Evolutionary conservation across 2,888 invertebrate species (phyloP).

Genomic region (Atherix ibis): DNA sequence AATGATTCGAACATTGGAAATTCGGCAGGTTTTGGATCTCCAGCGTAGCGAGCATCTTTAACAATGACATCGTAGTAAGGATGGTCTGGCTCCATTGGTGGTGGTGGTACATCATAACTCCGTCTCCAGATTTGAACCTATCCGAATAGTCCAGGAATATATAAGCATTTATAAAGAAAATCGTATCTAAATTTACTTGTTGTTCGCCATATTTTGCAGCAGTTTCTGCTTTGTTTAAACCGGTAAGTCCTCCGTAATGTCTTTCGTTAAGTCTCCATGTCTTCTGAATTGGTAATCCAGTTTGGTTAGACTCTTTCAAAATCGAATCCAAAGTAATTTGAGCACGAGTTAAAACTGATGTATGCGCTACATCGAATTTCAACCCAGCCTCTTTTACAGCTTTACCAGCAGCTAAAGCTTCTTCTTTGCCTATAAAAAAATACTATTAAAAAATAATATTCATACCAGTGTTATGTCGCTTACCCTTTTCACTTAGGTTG

Average conservation of each 20-base stretch:
- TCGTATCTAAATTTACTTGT: conserved; percentile 37
- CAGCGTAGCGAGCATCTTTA: conserved; percentile 59
- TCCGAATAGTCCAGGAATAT: conserved; percentile 3
- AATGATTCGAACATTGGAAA: conserved; percentile 77
- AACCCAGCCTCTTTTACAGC: conserved; percentile 60
- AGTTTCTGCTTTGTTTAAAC: conserved; percentile 77
- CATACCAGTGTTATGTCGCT: conserved; percentile 11
- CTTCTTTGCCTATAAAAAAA: conserved; percentile 23
- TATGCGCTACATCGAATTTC: conserved; percentile 66
- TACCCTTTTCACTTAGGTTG: conserved; percentile 53
- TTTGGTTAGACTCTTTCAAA: conserved; percentile 50
- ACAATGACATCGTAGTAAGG: conserved; percentile 63
- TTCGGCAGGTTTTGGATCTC: conserved; percentile 55
- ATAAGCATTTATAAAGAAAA: too few relatives aligned
- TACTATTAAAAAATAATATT: neutral
- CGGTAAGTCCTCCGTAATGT: conserved; percentile 76
- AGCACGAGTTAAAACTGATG: conserved; percentile 67
- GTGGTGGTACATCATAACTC: conserved; percentile 73
- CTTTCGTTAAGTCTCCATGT: conserved; percentile 80
- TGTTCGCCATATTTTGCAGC: conserved; percentile 77
- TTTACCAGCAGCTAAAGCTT: conserved; percentile 47
- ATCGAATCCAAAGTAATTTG: conserved; percentile 58
- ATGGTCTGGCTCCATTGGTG: conserved; percentile 65
- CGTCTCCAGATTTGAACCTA: conserved; percentile 74
- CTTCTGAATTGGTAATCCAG: conserved; percentile 50